Conservation (phyloP, 2,113 vertebrate genomes). For the Echinops telfairi region DNA sequence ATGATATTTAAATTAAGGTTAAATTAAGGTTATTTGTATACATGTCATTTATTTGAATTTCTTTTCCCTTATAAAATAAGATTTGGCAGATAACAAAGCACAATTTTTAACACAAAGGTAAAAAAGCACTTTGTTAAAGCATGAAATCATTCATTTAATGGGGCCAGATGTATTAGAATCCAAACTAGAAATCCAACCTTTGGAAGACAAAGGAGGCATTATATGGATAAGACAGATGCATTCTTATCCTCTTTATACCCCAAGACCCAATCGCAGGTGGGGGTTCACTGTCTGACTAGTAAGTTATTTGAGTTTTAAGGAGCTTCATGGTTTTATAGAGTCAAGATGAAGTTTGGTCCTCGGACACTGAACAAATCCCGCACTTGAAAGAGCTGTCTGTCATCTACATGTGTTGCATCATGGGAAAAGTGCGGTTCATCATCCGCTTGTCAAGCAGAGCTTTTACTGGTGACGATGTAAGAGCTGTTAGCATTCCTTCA, state of each 20-base stretch:
- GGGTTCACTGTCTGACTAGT: not conserved
- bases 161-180: not conserved
- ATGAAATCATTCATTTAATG: not conserved
- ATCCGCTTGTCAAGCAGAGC: slow-evolving; percentile 49
- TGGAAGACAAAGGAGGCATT: not conserved
- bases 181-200: not conserved
- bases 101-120: too few species aligned
- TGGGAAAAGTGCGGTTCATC: not conserved
- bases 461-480: not conserved
- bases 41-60: not conserved
- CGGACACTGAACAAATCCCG: slow-evolving; percentile 12
- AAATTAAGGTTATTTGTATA: not conserved
- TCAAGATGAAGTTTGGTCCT: not conserved
- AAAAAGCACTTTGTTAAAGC: not conserved
- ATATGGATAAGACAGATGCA: not conserved
- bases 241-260: not conserved
- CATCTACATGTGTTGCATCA: not conserved
- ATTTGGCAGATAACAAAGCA: not conserved
- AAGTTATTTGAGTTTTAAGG: not conserved
- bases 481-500: slow-evolving; percentile 5
- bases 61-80: not conserved
- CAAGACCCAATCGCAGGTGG: not conserved
- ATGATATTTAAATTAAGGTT: not conserved
- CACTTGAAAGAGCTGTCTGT: not conserved
- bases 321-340: not conserved